These are phyloP conservation scores for Drosophila neonasuta DNA, from an alignment of 2,888 invertebrate genomes.

Conservation along the genomic window DNA sequence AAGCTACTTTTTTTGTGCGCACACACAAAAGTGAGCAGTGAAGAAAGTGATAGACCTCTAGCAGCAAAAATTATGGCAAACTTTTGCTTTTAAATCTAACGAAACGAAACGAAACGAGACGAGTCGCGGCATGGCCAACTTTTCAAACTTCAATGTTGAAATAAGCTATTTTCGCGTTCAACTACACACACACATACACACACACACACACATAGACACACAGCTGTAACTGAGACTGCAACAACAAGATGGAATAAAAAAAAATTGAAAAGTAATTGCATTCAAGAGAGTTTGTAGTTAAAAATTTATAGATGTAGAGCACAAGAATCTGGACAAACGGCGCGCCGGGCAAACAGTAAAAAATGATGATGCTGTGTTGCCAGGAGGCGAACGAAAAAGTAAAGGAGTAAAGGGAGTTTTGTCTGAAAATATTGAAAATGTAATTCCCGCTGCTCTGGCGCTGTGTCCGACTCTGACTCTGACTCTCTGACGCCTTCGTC, in stretches of 20 bases:
- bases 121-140: constrained; percentile 52
- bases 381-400: neutral
- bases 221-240: constrained; percentile 20
- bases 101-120: constrained; percentile 60
- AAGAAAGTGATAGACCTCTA: constrained; percentile 65
- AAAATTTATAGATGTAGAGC: constrained; percentile 72
- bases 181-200: constrained; percentile 38
- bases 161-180: constrained; percentile 75
- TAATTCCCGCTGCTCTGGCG: constrained; percentile 54
- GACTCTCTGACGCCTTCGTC: constrained; percentile 7
- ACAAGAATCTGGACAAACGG: constrained; percentile 56
- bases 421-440: constrained; percentile 71
- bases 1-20: constrained; percentile 39
- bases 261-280: constrained; percentile 78
- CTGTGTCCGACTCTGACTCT: neutral
- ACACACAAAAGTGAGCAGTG: constrained; percentile 24
- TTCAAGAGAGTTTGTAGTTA: constrained; percentile 75
- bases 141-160: constrained; percentile 72
- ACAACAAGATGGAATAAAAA: constrained; percentile 43
- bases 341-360: constrained; percentile 40
- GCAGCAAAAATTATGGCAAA: constrained; percentile 64
- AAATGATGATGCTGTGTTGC: constrained; percentile 55
- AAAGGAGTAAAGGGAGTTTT: constrained; percentile 8
- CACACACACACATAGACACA: constrained; percentile 14
- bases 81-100: constrained; percentile 61